Percentiles rank a stretch among this genome's conserved stretches.
phyloP scores from a whole-genome alignment of 2,797 vertebrate species.

The Vireo griseus region DNA sequence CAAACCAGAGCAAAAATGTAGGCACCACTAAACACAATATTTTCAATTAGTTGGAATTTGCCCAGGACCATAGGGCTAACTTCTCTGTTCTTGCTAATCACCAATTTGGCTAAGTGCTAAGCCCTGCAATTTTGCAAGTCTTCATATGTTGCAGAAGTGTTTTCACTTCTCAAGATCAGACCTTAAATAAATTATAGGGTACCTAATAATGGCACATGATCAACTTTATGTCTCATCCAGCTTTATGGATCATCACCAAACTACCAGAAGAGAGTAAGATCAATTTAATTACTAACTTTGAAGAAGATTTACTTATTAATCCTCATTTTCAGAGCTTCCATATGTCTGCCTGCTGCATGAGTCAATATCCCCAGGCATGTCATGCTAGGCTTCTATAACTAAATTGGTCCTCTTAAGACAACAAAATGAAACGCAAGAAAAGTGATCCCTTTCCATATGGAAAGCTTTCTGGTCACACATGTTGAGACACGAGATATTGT shows the following conservation, averaged over 20 bases:
- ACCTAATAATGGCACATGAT: not conserved
- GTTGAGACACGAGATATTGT: not conserved
- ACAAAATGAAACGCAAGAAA: not conserved
- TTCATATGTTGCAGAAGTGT: not conserved
- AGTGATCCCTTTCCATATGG: not conserved
- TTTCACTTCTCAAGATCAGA: not conserved
- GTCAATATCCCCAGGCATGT: not conserved
- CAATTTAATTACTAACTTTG: conserved; percentile 36
- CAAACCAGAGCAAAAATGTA: not conserved
- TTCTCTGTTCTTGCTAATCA: not conserved
- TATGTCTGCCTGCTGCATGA: not conserved
- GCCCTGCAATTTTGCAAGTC: conserved; percentile 12
- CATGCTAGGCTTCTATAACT: not conserved
- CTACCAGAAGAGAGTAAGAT: not conserved
- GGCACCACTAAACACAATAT: not conserved
- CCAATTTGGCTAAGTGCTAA: not conserved
- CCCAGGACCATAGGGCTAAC: not conserved
- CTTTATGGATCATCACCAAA: conserved; percentile 12
- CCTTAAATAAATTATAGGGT: conserved; percentile 29
- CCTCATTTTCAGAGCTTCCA: conserved; percentile 1
- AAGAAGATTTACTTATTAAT: conserved; percentile 6
- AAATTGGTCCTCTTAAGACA: not conserved
- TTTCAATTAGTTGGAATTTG: not conserved
- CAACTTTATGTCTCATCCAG: conserved; percentile 1
- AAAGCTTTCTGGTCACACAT: not conserved